These are phyloP conservation scores for Boulengeromyrus knoepffleri DNA, from an alignment of 2,113 vertebrate genomes.

Conservation along the genomic window DNA sequence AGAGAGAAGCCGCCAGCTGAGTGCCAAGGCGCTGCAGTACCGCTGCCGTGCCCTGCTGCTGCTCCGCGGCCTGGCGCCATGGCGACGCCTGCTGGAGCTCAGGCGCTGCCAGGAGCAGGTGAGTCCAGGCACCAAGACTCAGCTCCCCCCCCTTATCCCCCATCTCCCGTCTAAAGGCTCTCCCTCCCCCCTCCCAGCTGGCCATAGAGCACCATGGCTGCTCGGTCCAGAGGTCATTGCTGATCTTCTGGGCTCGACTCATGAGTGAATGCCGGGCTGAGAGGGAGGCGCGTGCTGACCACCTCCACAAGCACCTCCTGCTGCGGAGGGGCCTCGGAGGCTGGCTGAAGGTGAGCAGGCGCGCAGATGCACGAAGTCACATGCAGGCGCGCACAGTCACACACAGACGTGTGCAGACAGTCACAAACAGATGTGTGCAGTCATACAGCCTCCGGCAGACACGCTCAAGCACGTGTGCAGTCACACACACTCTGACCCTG, in stretches of 20 bases:
- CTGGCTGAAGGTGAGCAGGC: constrained; percentile 69
- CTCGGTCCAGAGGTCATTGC: constrained; percentile 58
- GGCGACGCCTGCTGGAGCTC: constrained; percentile 70
- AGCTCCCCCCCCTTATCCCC: background rate
- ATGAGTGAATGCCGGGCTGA: constrained; percentile 44
- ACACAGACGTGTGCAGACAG: background rate
- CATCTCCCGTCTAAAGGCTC: background rate
- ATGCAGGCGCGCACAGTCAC: background rate
- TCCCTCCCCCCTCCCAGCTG: constrained; percentile 52
- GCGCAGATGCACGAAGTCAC: background rate
- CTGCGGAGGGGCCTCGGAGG: constrained; percentile 58
- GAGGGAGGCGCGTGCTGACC: constrained; percentile 62
- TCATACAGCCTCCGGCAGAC: background rate
- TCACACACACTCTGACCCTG: background rate
- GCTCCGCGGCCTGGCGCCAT: constrained; percentile 70
- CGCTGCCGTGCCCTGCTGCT: constrained; percentile 64
- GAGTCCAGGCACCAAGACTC: background rate
- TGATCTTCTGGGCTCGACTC: constrained; percentile 63
- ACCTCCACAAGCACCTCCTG: constrained; percentile 53
- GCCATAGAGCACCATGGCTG: constrained; percentile 63
- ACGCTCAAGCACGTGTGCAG: too few relatives aligned
- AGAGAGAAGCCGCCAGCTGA: constrained; percentile 62
- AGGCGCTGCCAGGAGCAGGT: constrained; percentile 64
- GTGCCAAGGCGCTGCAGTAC: constrained; percentile 63
- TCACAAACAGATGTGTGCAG: background rate